A percentile compares a stretch with the other conserved stretches of the same genome.
phyloP scores from a whole-genome alignment of 2,797 vertebrate genomes.

The Peromyscus melanophrys region DNA sequence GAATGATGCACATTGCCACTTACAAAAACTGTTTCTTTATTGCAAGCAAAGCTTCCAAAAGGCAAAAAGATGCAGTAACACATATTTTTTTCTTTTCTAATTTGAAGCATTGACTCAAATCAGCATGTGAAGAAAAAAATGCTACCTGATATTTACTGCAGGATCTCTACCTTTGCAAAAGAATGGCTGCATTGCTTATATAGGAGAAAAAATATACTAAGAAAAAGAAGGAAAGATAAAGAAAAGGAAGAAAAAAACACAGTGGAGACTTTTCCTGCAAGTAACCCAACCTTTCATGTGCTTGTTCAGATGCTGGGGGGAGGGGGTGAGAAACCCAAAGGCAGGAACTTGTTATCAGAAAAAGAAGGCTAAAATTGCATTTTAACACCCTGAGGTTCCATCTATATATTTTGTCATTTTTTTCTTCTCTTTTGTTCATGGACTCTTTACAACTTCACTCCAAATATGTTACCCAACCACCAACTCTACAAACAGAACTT shows the following conservation, averaged over 20 bases:
- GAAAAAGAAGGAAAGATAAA: not conserved
- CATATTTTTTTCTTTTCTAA: slow-evolving; percentile 52
- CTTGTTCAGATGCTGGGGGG: slow-evolving; percentile 70
- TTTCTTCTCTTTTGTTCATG: slow-evolving; percentile 83
- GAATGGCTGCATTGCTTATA: not conserved
- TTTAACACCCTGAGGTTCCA: slow-evolving; percentile 80
- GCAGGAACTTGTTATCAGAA: slow-evolving; percentile 69
- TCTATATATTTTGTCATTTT: slow-evolving; percentile 78
- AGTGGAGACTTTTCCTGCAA: slow-evolving; percentile 57
- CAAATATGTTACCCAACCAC: slow-evolving; percentile 72
- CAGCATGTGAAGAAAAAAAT: slow-evolving; percentile 51
- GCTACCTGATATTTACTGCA: slow-evolving; percentile 63
- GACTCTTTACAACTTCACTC: slow-evolving; percentile 80
- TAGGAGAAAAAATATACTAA: not conserved
- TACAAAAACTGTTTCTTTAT: slow-evolving; percentile 61
- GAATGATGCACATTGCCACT: slow-evolving; percentile 1
- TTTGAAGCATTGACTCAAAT: slow-evolving; percentile 69
- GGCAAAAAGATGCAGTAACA: slow-evolving; percentile 40
- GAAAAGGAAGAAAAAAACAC: slow-evolving; percentile 12
- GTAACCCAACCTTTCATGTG: slow-evolving; percentile 58
- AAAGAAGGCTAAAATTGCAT: slow-evolving; percentile 81
- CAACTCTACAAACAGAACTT: slow-evolving; percentile 80
- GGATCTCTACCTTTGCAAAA: slow-evolving; percentile 70
- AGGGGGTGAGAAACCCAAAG: slow-evolving; percentile 55
- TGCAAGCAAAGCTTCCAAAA: slow-evolving; percentile 70